Conservation (phyloP, 2,888 invertebrate species). For the Cheilosia impressa region DNA sequence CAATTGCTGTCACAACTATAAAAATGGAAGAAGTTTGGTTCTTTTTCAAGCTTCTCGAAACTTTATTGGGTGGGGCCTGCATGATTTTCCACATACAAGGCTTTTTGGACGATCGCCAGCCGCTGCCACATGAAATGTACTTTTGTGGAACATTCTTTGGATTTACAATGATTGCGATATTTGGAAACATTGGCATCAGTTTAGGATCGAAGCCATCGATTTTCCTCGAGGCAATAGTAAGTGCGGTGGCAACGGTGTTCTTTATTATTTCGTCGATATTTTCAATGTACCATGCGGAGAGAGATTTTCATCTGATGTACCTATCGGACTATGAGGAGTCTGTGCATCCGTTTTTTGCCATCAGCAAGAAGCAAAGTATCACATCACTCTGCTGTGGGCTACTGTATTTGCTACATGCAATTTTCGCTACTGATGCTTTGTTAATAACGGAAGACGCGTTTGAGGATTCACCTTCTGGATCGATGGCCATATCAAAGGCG, state of each 20-base stretch:
- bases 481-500: not conserved
- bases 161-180: slow-evolving; percentile 77
- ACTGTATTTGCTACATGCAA: slow-evolving; percentile 77
- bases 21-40: slow-evolving; percentile 79
- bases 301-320: slow-evolving; percentile 78
- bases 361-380: slow-evolving; percentile 79
- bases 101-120: slow-evolving; percentile 76
- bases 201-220: slow-evolving; percentile 67
- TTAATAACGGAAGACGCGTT: slow-evolving; percentile 53
- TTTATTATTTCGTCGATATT: slow-evolving; percentile 76
- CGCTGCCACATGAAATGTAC: slow-evolving; percentile 77
- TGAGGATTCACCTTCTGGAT: slow-evolving; percentile 23
- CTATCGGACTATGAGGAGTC: slow-evolving; percentile 76
- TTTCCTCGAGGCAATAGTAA: slow-evolving; percentile 76
- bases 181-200: slow-evolving; percentile 77
- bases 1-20: not conserved
- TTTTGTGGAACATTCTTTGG: slow-evolving; percentile 79
- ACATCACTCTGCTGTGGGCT: slow-evolving; percentile 76
- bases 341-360: slow-evolving; percentile 77
- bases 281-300: slow-evolving; percentile 78
- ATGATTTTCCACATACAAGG: slow-evolving; percentile 78
- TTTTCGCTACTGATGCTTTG: slow-evolving; percentile 77
- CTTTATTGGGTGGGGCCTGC: slow-evolving; percentile 76
- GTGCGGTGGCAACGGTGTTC: slow-evolving; percentile 65
- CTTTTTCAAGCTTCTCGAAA: slow-evolving; percentile 77